Conservation (phyloP, 2,888 invertebrate genomes). For the Gastracanthus pulcherrimus region DNA sequence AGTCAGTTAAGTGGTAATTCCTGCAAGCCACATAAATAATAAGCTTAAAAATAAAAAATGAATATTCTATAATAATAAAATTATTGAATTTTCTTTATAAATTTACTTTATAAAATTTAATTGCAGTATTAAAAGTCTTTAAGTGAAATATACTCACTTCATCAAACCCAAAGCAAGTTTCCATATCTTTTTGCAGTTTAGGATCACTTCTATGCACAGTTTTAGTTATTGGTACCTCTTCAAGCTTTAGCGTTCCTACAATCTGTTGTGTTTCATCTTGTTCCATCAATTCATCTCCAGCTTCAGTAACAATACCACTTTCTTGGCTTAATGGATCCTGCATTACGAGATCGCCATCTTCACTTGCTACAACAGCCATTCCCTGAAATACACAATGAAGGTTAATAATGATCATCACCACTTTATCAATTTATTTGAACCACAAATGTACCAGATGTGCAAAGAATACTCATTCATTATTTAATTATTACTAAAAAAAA, state of each 20-base stretch:
- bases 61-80: too few relatives aligned
- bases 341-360: slow-evolving; percentile 76
- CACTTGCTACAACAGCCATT: slow-evolving; percentile 78
- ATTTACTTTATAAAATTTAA: neutral
- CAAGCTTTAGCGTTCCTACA: slow-evolving; percentile 53
- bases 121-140: neutral
- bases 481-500: too few relatives aligned
- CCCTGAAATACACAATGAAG: slow-evolving; percentile 52
- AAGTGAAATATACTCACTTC: slow-evolving; percentile 79
- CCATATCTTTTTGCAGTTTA: slow-evolving; percentile 82
- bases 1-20: too few relatives aligned
- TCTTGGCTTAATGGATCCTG: slow-evolving; percentile 75
- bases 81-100: neutral
- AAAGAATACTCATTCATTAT: too few relatives aligned
- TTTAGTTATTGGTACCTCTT: slow-evolving; percentile 66
- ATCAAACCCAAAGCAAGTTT: slow-evolving; percentile 91
- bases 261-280: slow-evolving; percentile 76
- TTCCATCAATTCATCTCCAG: slow-evolving; percentile 77
- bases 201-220: slow-evolving; percentile 67
- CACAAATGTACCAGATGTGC: too few relatives aligned
- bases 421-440: too few relatives aligned
- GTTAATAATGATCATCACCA: too few relatives aligned
- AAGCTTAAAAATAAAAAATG: neutral
- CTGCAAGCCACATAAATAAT: too few relatives aligned
- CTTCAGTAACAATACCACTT: slow-evolving; percentile 78